Conservation (phyloP, 2,888 invertebrate genomes). For the Lycaena phlaeas region DNA sequence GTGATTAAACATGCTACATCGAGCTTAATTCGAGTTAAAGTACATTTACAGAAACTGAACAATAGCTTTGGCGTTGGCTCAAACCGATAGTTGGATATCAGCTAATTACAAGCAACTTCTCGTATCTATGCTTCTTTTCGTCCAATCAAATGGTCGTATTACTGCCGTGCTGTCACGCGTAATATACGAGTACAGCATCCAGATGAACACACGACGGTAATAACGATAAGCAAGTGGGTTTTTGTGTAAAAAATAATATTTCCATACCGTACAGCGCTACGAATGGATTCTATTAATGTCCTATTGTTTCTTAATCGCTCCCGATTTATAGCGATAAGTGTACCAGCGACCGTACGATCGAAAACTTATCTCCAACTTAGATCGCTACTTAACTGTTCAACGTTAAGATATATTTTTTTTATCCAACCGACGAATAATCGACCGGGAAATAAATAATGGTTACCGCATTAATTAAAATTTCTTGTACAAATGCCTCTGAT, state of each 20-base stretch:
- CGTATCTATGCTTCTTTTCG: too few species aligned
- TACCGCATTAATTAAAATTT: conserved; percentile 35
- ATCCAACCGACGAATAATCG: conserved; percentile 29
- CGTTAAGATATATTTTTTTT: conserved; percentile 43
- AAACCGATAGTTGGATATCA: too few species aligned
- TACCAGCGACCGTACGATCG: conserved; percentile 11
- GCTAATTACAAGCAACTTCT: too few species aligned
- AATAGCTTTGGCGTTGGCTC: too few species aligned
- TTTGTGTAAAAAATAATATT: conserved; percentile 43
- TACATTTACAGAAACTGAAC: too few species aligned
- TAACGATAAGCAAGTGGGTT: neutral
- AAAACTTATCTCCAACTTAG: conserved; percentile 39
- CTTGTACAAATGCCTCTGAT: conserved; percentile 22
- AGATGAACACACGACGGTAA: conserved; percentile 10
- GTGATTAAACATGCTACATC: too few species aligned
- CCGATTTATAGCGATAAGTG: conserved; percentile 58
- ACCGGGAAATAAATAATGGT: conserved; percentile 39
- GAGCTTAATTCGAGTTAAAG: too few species aligned
- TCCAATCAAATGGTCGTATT: neutral
- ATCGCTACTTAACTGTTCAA: conserved; percentile 46
- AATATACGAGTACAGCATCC: neutral
- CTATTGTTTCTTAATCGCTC: conserved; percentile 65
- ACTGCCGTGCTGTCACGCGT: too few species aligned
- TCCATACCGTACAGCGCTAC: conserved; percentile 43
- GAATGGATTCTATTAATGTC: conserved; percentile 56